Evolutionary conservation across 1,140 invertebrate species (phyloP).

Genomic region (Zaprionus inermis): DNA sequence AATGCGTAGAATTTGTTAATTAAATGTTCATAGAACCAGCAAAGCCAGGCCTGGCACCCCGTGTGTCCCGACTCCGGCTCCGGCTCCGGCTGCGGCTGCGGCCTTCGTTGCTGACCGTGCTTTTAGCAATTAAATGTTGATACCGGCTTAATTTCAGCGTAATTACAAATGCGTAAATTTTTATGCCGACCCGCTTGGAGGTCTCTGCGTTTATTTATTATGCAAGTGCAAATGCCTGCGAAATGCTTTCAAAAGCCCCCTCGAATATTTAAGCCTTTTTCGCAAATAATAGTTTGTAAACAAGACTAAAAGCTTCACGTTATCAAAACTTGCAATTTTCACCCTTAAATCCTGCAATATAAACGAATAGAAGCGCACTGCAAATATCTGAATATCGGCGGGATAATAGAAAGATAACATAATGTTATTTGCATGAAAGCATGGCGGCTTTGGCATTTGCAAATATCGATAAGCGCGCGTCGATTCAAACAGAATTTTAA

Average conservation of each 20-base stretch:
- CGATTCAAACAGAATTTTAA: not conserved
- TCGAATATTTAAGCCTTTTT: constrained; percentile 21
- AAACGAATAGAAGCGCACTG: not conserved
- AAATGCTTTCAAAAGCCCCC: constrained; percentile 37
- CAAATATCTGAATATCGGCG: not conserved
- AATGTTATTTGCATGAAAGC: not conserved
- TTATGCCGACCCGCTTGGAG: constrained; percentile 50
- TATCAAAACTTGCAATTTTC: not conserved
- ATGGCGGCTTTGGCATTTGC: not conserved
- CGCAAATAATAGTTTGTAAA: constrained; percentile 12
- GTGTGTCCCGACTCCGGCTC: not conserved
- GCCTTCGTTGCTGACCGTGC: constrained; percentile 23
- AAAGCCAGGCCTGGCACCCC: constrained; percentile 11
- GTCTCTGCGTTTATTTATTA: constrained; percentile 66
- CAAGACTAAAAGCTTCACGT: not conserved
- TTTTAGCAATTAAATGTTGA: constrained; percentile 81
- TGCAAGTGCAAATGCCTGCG: constrained; percentile 72
- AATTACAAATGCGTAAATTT: constrained; percentile 80
- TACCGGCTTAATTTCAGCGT: constrained; percentile 77
- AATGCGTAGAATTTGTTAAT: constrained; percentile 83
- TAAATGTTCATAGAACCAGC: constrained; percentile 59
- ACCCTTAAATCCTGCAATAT: not conserved
- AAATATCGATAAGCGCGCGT: not conserved
- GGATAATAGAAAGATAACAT: not conserved
- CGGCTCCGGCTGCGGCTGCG: too few species aligned